Base-by-base conservation (phyloP, 1,140 invertebrate species). In the Atopsyche davidsoni region DNA sequence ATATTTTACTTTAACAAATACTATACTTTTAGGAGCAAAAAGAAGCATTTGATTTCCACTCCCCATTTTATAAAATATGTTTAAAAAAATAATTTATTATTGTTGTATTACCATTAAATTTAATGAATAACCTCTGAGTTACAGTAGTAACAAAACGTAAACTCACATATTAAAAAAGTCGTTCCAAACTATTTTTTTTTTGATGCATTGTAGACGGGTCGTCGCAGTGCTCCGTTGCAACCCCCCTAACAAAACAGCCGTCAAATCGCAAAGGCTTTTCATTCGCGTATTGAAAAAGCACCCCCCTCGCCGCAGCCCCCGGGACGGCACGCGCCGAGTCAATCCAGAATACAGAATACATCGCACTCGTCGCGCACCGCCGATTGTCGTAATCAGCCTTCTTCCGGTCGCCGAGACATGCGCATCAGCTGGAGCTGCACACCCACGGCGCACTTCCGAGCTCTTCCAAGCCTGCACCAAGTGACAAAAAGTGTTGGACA, bases 251-350 rank as follows among this genome's bases (percentile, higher is more conserved):
- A 7, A 36, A 13, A 25, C 13, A 38, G 23, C 40, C 45, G 46
- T 51, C 51, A 46, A 57, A 57, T 57, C 51, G 50, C 53, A 48
- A 42, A 46, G 47, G 53, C 44, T 50, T 57, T 53, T 46, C 50
- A 53, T 57, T 52, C 50, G 49, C 50, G 48, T 42, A 38, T 28
- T 39, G 55, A 49, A 57, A 57, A 57, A 57, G 21, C 35, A 22
- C 7, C 36, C 36, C 24, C 6, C 24, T n/a, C 23, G 21, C 21
- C 17, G 21, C 39, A 22, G 14, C 28, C 6, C 6, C 24, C 24
- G 6, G 6, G 24, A 17, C 48, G 55, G 55, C 55, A 57, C 55
- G 55, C 55, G 55, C 55, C 55, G 53, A 57, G 55, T 53, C 55
- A 51, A 53, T 53, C 49, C 54, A 40, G 39, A 35, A n/a, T 22